Conservation (phyloP, 2,797 vertebrate species). For the Atherinosoma microstoma region DNA sequence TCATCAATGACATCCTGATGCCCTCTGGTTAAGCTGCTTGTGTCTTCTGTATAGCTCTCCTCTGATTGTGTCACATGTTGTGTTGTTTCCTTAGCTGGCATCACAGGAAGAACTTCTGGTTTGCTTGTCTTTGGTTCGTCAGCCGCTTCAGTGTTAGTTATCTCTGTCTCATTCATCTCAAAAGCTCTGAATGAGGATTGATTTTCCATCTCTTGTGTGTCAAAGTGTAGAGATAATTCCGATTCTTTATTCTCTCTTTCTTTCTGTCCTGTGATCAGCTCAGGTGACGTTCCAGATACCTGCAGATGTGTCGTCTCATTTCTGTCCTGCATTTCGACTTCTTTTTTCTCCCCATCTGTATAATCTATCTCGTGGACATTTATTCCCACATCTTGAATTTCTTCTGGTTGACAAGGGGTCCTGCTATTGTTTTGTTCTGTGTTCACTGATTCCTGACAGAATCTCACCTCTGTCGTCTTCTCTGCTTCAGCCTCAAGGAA, state of each 20-base stretch:
- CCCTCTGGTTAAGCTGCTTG: neutral
- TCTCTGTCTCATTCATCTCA: slow-evolving; percentile 16
- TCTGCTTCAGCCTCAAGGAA: slow-evolving; percentile 4
- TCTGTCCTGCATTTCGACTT: slow-evolving; percentile 4
- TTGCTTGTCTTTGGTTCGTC: neutral
- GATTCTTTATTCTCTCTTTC: slow-evolving; percentile 4
- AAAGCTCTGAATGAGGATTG: slow-evolving; percentile 4
- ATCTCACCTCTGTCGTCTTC: neutral
- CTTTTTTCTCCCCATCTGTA: neutral
- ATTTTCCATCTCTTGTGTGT: slow-evolving; percentile 14
- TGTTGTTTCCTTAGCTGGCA: slow-evolving; percentile 12
- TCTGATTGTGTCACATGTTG: slow-evolving; percentile 11
- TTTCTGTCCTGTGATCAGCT: neutral
- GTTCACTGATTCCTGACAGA: slow-evolving; percentile 1
- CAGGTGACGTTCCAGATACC: neutral
- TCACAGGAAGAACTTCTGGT: slow-evolving; percentile 11
- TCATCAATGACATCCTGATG: slow-evolving; percentile 56
- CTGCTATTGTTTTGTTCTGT: slow-evolving; percentile 7
- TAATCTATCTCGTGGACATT: slow-evolving; percentile 10
- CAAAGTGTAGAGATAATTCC: neutral
- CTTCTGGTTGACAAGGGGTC: slow-evolving; percentile 4
- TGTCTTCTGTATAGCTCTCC: neutral
- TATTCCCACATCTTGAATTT: slow-evolving; percentile 5
- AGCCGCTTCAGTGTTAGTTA: slow-evolving; percentile 2
- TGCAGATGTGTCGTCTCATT: slow-evolving; percentile 6